These are phyloP conservation scores for Sarcophaga carnaria DNA, from an alignment of 2,888 invertebrate species.

Conservation along the genomic window DNA sequence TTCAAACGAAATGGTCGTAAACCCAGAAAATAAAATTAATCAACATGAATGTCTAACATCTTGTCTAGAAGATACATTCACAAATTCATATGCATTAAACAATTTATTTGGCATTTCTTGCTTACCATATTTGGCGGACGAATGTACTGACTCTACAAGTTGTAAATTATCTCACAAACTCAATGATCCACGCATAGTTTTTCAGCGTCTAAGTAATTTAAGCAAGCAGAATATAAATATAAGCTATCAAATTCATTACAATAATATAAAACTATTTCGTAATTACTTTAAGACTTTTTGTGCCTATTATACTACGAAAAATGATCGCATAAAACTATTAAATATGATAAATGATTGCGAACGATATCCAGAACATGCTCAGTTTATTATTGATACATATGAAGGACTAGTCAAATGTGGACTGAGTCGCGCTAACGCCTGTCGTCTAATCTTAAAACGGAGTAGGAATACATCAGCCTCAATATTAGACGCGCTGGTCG, in stretches of 20 bases:
- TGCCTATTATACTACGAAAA: constrained; percentile 61
- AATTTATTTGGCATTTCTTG: constrained; percentile 68
- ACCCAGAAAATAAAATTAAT: too few relatives aligned
- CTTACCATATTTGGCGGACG: constrained; percentile 64
- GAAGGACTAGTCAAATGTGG: constrained; percentile 68
- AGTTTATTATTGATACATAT: constrained; percentile 64
- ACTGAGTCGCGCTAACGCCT: constrained; percentile 69
- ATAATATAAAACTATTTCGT: constrained; percentile 64
- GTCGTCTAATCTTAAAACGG: constrained; percentile 67
- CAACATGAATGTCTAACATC: neutral
- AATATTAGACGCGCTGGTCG: constrained; percentile 70
- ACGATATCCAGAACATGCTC: constrained; percentile 69
- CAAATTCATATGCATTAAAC: neutral
- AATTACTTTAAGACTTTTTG: constrained; percentile 70
- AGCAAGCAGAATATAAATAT: constrained; percentile 39
- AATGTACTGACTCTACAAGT: constrained; percentile 49
- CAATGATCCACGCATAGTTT: constrained; percentile 49
- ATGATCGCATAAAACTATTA: constrained; percentile 69
- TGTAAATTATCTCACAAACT: constrained; percentile 65
- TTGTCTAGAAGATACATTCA: neutral
- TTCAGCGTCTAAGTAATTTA: constrained; percentile 49
- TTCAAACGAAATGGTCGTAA: neutral
- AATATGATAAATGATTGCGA: constrained; percentile 72
- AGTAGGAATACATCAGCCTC: constrained; percentile 45
- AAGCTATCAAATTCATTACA: constrained; percentile 67